phyloP scores from a whole-genome alignment of 1,140 invertebrate species.

The Metopolophium dirhodum region DNA sequence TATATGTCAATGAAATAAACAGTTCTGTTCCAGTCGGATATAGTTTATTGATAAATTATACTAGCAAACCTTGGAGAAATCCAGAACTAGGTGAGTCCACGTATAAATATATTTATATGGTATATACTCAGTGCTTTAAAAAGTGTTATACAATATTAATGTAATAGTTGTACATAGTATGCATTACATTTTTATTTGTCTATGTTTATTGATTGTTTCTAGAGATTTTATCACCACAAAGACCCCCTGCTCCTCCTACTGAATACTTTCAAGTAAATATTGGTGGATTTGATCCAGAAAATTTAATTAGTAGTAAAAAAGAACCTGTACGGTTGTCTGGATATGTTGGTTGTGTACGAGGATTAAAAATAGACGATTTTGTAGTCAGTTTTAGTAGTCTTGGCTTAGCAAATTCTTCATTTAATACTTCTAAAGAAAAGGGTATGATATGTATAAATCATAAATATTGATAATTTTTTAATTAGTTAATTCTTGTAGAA shows the following conservation, averaged over 20 bases:
- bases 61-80: conserved; percentile 85
- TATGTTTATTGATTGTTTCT: conserved; percentile 45
- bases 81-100: conserved; percentile 71
- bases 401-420: conserved; percentile 50
- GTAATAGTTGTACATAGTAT: neutral
- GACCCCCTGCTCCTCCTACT: conserved; percentile 80
- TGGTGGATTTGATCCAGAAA: conserved; percentile 81
- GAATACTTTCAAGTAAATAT: conserved; percentile 89
- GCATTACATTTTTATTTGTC: neutral
- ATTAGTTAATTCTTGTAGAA: conserved; percentile 62
- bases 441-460: neutral
- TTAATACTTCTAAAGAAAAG: conserved; percentile 49
- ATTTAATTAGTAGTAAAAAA: conserved; percentile 70
- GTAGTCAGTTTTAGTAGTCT: conserved; percentile 72
- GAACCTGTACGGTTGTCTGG: conserved; percentile 71
- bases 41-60: conserved; percentile 75
- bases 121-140: neutral
- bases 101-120: neutral
- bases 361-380: conserved; percentile 83
- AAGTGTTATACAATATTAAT: neutral
- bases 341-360: conserved; percentile 87
- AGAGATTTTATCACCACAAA: conserved; percentile 84
- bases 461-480: neutral
- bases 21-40: conserved; percentile 74
- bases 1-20: conserved; percentile 85